phyloP scores from a whole-genome alignment of 1,140 invertebrate species.

The Euwallacea similis region DNA sequence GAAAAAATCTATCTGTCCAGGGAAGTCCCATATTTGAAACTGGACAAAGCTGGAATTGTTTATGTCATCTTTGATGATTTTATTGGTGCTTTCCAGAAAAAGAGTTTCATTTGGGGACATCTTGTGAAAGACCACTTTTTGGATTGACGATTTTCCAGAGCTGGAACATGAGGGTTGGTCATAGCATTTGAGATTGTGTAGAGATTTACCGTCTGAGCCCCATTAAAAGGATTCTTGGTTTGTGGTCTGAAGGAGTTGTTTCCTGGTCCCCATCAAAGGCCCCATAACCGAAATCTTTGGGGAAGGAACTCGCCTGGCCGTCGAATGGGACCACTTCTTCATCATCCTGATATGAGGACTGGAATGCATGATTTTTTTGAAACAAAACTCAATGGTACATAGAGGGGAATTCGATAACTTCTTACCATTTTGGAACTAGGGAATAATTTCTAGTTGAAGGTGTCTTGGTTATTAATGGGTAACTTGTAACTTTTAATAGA shows the following conservation, averaged over 20 bases:
- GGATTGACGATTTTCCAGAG: conserved; percentile 99
- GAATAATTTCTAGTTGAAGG: too few relatives aligned
- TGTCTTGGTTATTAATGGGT: too few relatives aligned
- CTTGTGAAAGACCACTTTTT: conserved; percentile 99
- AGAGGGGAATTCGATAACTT: too few relatives aligned
- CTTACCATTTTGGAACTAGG: too few relatives aligned
- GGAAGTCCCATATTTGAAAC: conserved; percentile 99
- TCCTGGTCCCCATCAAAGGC: conserved; percentile 74
- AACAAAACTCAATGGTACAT: not conserved
- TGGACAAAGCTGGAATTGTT: conserved; percentile 98
- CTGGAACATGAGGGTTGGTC: conserved; percentile 57
- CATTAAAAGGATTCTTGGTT: conserved; percentile 94
- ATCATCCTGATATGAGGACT: conserved; percentile 64
- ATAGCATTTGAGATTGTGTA: not conserved
- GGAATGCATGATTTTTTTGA: not conserved
- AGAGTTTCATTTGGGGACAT: conserved; percentile 99
- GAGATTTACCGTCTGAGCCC: conserved; percentile 75
- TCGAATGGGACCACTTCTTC: conserved; percentile 57
- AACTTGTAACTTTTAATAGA: too few relatives aligned
- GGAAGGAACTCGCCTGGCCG: conserved; percentile 73
- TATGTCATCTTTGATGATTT: conserved; percentile 97
- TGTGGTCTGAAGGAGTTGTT: conserved; percentile 66
- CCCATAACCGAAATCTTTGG: conserved; percentile 91
- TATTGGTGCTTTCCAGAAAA: conserved; percentile 98
- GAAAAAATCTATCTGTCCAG: conserved; percentile 97